Percentiles rank a stretch among this genome's conserved stretches.
These are phyloP conservation scores for Strongylocentrotus purpuratus DNA, from an alignment of 35 echinoderm and acorn worm species.

Conservation along the genomic window DNA sequence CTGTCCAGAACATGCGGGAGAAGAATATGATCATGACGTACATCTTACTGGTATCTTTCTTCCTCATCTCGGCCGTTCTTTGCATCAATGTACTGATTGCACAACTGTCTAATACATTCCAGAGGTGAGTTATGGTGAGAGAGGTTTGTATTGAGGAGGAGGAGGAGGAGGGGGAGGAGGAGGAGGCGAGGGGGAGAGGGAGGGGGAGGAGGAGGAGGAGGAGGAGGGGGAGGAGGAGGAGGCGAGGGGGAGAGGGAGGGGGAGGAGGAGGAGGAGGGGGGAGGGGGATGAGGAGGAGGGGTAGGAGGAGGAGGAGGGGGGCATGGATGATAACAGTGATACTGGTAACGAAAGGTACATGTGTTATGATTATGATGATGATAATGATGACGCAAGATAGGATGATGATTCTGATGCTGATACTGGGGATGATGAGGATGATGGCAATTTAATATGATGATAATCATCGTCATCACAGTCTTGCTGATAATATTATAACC, in stretches of 20 bases:
- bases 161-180: neutral
- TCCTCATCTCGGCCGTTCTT: constrained; percentile 80
- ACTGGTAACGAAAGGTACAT: too few species aligned
- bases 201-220: neutral
- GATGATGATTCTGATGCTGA: too few species aligned
- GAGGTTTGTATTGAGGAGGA: neutral
- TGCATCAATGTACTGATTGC: constrained; percentile 95
- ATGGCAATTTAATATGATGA: too few species aligned
- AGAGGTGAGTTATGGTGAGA: constrained; percentile 71
- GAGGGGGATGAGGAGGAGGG: neutral
- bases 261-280: neutral
- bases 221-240: neutral
- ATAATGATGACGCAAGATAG: too few species aligned
- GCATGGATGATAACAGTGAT: too few species aligned
- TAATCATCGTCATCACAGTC: too few species aligned
- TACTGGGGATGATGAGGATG: too few species aligned
- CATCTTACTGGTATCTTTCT: constrained; percentile 70
- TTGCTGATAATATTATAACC: too few species aligned
- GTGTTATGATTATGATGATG: too few species aligned
- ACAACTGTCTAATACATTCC: constrained; percentile 91
- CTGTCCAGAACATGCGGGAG: constrained; percentile 67
- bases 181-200: neutral
- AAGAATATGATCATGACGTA: constrained; percentile 72
- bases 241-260: neutral
- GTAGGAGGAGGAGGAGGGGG: neutral